A percentile compares a stretch with the other conserved stretches of the same genome.
Evolutionary conservation across 30 jellyfish, hydroid and myxozoan genomes (phyloP).

Genomic region (Hydractinia echinata): DNA sequence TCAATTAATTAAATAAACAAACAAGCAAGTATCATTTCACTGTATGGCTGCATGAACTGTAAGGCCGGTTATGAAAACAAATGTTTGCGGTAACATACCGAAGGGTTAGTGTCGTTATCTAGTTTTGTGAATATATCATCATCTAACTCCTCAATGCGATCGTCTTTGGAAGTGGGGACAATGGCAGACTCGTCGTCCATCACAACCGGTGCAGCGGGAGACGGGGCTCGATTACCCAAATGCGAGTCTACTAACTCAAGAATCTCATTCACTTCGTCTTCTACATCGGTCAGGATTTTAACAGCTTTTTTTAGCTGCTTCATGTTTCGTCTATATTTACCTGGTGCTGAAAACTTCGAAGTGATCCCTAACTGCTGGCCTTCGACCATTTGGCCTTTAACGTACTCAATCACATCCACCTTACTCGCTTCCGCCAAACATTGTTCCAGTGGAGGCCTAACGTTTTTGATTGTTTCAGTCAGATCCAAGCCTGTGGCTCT

Average conservation of each 20-base stretch:
- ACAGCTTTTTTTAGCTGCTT: conserved; percentile 50
- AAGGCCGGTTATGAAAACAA: too few species aligned
- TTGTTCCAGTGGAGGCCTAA: conserved; percentile 54
- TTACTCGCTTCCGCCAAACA: conserved; percentile 53
- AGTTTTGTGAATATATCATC: conserved; percentile 8
- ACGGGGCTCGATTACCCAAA: conserved; percentile 5
- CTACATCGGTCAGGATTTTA: conserved; percentile 31
- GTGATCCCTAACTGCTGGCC: conserved; percentile 59
- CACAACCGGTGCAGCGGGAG: not conserved
- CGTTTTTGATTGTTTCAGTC: conserved; percentile 28
- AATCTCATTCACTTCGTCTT: conserved; percentile 53
- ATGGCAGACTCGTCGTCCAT: conserved; percentile 34
- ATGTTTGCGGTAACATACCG: not conserved
- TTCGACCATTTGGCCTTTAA: conserved; percentile 51
- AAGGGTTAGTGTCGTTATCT: conserved; percentile 9
- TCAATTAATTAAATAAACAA: too few species aligned
- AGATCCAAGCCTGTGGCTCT: conserved; percentile 44
- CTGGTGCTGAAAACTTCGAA: conserved; percentile 87
- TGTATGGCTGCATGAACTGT: too few species aligned
- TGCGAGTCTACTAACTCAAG: conserved; percentile 37
- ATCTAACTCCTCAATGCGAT: conserved; percentile 8
- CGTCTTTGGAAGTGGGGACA: conserved; percentile 8
- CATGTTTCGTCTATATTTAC: conserved; percentile 77
- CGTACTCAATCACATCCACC: conserved; percentile 69
- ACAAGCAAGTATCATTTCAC: too few species aligned